A percentile compares a stretch with the other conserved stretches of the same genome.
Conservation (phyloP, 2,797 vertebrate genomes). For the Brotula barbata region DNA sequence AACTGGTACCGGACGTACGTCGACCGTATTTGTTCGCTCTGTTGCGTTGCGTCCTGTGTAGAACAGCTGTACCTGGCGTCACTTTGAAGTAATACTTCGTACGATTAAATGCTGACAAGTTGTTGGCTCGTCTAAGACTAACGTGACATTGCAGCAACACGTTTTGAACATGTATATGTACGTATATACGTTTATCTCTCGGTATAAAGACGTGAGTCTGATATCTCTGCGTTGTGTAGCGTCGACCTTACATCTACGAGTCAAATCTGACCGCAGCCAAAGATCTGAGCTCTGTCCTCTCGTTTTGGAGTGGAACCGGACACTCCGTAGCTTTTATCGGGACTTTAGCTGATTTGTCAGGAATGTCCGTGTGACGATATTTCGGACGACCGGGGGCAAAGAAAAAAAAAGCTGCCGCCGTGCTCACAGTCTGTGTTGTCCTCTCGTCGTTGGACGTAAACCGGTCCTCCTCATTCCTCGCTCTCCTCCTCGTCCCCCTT, state of each 20-base stretch:
- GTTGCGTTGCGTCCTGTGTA: too few species aligned
- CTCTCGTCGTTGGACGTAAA: slow-evolving; percentile 27
- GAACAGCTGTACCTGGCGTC: too few species aligned
- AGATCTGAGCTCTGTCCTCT: slow-evolving; percentile 46
- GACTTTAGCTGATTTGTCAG: slow-evolving; percentile 42
- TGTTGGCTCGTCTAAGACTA: slow-evolving; percentile 51
- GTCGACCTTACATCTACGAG: slow-evolving; percentile 29
- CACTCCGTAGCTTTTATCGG: slow-evolving; percentile 27
- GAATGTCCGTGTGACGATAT: slow-evolving; percentile 56
- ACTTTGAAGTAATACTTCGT: too few species aligned
- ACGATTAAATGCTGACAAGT: slow-evolving; percentile 14
- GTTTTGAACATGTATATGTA: neutral
- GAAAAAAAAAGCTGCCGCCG: too few species aligned
- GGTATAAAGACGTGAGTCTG: slow-evolving; percentile 26
- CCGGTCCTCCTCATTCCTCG: slow-evolving; percentile 79
- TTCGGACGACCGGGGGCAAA: too few species aligned
- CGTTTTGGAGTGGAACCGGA: slow-evolving; percentile 30
- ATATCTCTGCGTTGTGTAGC: slow-evolving; percentile 26
- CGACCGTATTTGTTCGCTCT: too few species aligned
- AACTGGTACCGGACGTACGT: too few species aligned
- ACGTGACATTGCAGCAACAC: slow-evolving; percentile 36
- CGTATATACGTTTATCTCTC: slow-evolving; percentile 10
- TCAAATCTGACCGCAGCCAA: slow-evolving; percentile 43
- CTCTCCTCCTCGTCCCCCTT: slow-evolving; percentile 94
- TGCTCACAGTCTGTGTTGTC: slow-evolving; percentile 29